Base-by-base conservation (phyloP, 2,888 invertebrate species). In the Sinelater perroti region DNA sequence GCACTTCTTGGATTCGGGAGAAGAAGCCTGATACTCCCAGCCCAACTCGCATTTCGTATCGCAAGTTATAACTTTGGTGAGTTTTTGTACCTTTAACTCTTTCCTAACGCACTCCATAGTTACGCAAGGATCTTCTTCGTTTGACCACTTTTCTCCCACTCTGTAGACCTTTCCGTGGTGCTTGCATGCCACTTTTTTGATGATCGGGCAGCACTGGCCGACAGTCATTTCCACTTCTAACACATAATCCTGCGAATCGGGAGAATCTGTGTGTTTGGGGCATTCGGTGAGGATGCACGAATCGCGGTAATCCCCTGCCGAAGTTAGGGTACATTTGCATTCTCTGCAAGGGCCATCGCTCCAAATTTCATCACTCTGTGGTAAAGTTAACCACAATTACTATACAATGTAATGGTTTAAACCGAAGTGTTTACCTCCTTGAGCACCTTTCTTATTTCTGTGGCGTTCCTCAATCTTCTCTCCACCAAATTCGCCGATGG, bases 341-440 rank as follows among this genome's bases (percentile, higher is more conserved):
- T 80, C 78, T 26, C 85, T 83, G 68, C 91, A 91, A 13, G 87
- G 86, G 0, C 89, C 90, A 72, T 90, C 89, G 56, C 79, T 72
- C 90, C 90, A 91, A 0, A 76, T 80, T 1, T 84, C 81, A 7
- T 86, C 84, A 33, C 79, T 59, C 85, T 85, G 64, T 14, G 17
- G 2, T n/a, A n/a, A n/a, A n/a, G 5, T 31, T 31, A 31, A 24
- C 5, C 8, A 24, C 24, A 24, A 8, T 24, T 8, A 24, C 24
- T 24, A 24, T 6, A 24, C 24, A 24, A 24, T 24, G 5, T 6
- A 17, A 11, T 1, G 42, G 4, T 16, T 18, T 14, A 10, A 53
- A 60, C 72, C 67, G 84, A 36, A n/a, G 20, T 18, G 20, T 11
- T 16, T 26, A 44, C 85, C 52, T 81, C 78, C 73, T 86, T 86